Evolutionary conservation across 35 echinoderm and acorn worm species (phyloP), one percentile per base, ranked within the genome.

Genomic region (Heliocidaris tuberculata): DNA sequence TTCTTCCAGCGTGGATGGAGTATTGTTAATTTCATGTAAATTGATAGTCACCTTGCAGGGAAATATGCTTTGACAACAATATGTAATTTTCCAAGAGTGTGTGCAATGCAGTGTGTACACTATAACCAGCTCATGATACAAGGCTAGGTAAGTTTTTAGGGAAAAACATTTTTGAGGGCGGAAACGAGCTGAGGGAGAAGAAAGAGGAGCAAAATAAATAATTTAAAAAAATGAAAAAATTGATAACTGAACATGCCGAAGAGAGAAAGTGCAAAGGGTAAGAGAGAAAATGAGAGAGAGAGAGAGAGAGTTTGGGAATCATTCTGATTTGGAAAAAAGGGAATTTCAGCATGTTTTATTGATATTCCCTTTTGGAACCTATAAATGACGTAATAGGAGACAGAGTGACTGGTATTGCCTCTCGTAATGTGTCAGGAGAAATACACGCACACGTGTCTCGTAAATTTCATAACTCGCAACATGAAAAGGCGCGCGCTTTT

Each of bases 361-460:
- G 27, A 78, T n/a, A 78, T 78, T 78, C 65, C 65, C 65, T 78
- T 78, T 78, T 78, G 65, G 65, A n/a, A 78, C 65, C 65, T 78
- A 78, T 78, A 7, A 78, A 78, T 78, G 21, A 78, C 65, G 65
- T n/a, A 78, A 78, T 78, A 19, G 65, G 65, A 78, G 65, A 78
- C 65, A 78, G 65, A 78, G 27, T 27, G 65, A 24, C 65, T 17
- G 4, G 65, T 21, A 78, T 19, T 78, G 8, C 65, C 65, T 8
- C 21, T 78, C 65, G 17, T 78, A 78, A 78, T n/a, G 65, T 78
- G 65, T 78, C 65, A 24, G 65, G 65, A 21, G 65, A 78, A 78
- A 78, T n/a, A n/a, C 27, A 78, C 65, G 15, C 65, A 78, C 65
- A 19, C 17, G 65, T 78, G 65, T 9, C 65, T 78, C 65, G 65